These are phyloP conservation scores for Penaeus japonicus DNA, from an alignment of 1,140 invertebrate species.

Conservation along the genomic window DNA sequence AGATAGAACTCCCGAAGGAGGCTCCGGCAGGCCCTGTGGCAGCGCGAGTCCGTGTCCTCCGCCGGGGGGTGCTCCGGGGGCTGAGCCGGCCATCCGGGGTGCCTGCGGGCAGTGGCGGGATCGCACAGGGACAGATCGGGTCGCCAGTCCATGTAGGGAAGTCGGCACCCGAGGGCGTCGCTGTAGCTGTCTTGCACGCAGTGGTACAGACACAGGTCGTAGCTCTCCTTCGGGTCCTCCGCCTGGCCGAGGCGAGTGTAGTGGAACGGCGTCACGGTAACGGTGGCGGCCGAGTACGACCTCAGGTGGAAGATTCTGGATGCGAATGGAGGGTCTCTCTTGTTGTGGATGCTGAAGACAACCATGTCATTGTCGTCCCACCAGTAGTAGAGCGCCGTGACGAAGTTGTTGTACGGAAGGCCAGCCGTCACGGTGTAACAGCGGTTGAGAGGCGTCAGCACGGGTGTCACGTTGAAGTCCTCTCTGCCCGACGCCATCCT, in stretches of 20 bases:
- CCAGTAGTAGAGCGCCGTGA: conserved; percentile 23
- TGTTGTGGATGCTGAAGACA: conserved; percentile 1
- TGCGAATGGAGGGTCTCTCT: neutral
- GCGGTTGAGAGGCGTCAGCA: neutral
- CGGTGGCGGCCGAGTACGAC: neutral
- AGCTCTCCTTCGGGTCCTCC: neutral
- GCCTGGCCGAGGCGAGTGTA: neutral
- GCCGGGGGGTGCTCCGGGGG: neutral
- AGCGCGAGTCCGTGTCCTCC: neutral
- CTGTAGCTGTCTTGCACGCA: conserved; percentile 21
- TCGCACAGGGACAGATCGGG: conserved; percentile 16
- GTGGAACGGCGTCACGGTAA: neutral
- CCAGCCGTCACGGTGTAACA: neutral
- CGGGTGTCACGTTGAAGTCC: neutral
- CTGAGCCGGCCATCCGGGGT: neutral
- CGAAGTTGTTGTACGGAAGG: conserved; percentile 19
- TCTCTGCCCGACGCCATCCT: neutral
- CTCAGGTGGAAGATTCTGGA: neutral
- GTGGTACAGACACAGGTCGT: conserved; percentile 18
- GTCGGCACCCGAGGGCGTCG: neutral
- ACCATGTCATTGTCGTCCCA: neutral
- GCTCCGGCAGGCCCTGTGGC: conserved; percentile 9
- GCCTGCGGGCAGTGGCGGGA: neutral
- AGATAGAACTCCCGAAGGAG: neutral
- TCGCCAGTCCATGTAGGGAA: conserved; percentile 31